phyloP scores from a whole-genome alignment of 2,797 vertebrate genomes.

The Micromesistius poutassou region DNA sequence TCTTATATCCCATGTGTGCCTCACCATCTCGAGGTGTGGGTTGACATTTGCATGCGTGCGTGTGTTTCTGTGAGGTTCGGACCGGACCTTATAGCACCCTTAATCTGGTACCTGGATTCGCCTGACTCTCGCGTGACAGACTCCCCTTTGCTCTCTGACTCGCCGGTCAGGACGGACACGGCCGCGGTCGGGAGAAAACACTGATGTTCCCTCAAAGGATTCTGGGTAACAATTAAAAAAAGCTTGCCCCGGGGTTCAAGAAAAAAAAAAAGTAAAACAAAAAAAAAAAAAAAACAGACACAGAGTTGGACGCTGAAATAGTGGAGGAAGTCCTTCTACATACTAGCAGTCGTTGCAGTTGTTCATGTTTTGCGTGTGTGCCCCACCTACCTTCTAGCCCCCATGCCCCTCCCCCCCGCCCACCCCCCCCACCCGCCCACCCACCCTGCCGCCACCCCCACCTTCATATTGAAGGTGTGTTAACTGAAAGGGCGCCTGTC shows the following conservation, averaged over 20 bases:
- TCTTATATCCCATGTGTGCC: slow-evolving; percentile 54
- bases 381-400: neutral
- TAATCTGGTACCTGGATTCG: slow-evolving; percentile 17
- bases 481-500: slow-evolving; percentile 70
- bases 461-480: slow-evolving; percentile 87
- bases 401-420: neutral
- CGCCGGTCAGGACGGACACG: neutral
- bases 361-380: slow-evolving; percentile 14
- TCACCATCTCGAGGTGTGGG: slow-evolving; percentile 56
- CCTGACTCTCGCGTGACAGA: neutral
- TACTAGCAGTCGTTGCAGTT: slow-evolving; percentile 58
- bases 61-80: slow-evolving; percentile 62
- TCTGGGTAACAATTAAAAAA: neutral
- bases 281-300: neutral
- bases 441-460: slow-evolving; percentile 45
- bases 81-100: slow-evolving; percentile 44
- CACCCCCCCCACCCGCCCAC: neutral
- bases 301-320: neutral
- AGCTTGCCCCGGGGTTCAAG: neutral
- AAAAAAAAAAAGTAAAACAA: neutral
- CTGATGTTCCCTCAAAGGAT: neutral
- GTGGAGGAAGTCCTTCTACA: slow-evolving; percentile 36
- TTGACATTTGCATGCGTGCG: slow-evolving; percentile 70
- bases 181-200: neutral
- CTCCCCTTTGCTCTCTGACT: neutral